Conservation (phyloP, 2,113 vertebrate genomes). For the Pteropus alecto region DNA sequence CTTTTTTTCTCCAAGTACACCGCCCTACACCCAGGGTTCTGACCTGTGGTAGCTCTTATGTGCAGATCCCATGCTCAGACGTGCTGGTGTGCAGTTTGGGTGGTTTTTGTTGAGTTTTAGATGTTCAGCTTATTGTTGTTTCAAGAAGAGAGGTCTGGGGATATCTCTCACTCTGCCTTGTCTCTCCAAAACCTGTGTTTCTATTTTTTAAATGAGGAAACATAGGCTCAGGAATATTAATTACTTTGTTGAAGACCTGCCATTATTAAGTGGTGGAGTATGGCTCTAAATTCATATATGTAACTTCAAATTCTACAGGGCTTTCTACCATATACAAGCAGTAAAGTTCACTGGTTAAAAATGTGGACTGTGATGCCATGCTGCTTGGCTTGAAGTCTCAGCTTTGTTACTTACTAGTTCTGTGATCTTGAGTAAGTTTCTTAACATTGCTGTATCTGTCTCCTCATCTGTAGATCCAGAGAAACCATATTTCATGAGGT, state of each 20-base stretch:
- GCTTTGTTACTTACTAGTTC: not conserved
- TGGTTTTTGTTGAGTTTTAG: too few relatives aligned
- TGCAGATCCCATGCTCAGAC: too few relatives aligned
- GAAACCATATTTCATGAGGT: not conserved
- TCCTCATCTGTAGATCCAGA: not conserved
- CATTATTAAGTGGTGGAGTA: not conserved
- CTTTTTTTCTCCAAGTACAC: too few relatives aligned
- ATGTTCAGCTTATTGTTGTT: too few relatives aligned
- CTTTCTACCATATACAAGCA: not conserved
- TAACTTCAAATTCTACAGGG: not conserved
- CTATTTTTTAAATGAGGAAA: not conserved
- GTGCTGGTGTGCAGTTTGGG: too few relatives aligned
- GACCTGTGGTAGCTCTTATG: too few relatives aligned
- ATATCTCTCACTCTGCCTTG: too few relatives aligned
- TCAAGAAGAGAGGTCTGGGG: too few relatives aligned
- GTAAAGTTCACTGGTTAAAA: not conserved
- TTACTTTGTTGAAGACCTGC: not conserved
- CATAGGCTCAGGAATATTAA: not conserved
- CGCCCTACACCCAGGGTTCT: too few relatives aligned
- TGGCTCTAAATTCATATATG: not conserved
- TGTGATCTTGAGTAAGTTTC: not conserved
- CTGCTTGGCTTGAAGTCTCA: not conserved
- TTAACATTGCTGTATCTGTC: not conserved
- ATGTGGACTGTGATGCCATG: fast-evolving
- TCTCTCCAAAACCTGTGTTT: not conserved